phyloP scores from a whole-genome alignment of 2,797 vertebrate species.

The Rhincodon typus region DNA sequence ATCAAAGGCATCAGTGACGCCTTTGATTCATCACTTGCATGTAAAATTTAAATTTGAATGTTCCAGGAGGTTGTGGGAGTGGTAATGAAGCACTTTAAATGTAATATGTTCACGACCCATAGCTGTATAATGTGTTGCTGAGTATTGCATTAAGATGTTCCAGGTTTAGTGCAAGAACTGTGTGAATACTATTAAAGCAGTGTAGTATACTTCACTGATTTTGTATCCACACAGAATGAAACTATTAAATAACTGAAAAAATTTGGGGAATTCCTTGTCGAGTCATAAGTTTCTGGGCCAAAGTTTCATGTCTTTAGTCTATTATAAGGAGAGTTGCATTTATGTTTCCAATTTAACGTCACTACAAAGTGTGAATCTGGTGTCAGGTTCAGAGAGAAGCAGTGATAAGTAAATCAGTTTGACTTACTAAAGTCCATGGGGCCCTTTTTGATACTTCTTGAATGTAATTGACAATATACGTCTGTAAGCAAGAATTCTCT shows the following conservation, averaged over 20 bases:
- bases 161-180: neutral
- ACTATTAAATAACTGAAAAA: neutral
- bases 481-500: neutral
- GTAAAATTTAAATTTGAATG: constrained; percentile 3
- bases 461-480: neutral
- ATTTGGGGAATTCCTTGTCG: neutral
- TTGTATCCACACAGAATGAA: neutral
- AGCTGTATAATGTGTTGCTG: neutral
- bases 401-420: neutral
- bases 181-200: neutral
- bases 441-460: neutral
- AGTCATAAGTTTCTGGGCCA: neutral
- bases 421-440: neutral
- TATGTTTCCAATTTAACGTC: neutral
- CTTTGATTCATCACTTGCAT: neutral
- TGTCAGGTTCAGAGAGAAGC: neutral
- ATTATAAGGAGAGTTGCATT: neutral
- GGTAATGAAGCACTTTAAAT: constrained; percentile 12
- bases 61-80: constrained; percentile 16
- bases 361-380: neutral
- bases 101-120: neutral
- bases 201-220: neutral
- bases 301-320: neutral
- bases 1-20: neutral
- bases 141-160: neutral